A percentile compares a stretch with the other conserved stretches of the same genome.
phyloP scores from a whole-genome alignment of 2,888 invertebrate species.

The Petrophora chlorosata region DNA sequence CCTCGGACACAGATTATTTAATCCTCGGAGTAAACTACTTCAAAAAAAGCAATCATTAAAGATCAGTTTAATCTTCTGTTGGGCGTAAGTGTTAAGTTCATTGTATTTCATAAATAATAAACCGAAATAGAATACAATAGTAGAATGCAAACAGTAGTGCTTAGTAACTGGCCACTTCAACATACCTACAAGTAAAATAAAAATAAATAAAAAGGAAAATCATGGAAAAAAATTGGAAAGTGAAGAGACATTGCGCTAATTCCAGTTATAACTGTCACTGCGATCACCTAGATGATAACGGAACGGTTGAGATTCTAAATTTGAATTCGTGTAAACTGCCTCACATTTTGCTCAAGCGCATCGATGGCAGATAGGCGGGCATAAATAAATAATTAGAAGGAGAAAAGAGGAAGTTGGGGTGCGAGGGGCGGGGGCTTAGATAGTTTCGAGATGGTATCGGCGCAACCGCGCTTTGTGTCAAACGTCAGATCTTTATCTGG shows the following conservation, averaged over 20 bases:
- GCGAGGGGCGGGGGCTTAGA: constrained; percentile 59
- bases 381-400: constrained; percentile 83
- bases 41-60: constrained; percentile 12
- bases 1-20: too few species aligned
- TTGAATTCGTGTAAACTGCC: constrained; percentile 70
- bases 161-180: too few species aligned
- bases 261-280: constrained; percentile 54
- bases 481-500: constrained; percentile 80
- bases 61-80: constrained; percentile 41
- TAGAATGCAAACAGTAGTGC: constrained; percentile 42
- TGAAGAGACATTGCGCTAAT: constrained; percentile 49
- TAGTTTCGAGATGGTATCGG: constrained; percentile 79
- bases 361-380: constrained; percentile 78
- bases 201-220: too few species aligned
- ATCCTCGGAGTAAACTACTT: too few species aligned
- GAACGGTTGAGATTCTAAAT: constrained; percentile 63
- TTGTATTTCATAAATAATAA: constrained; percentile 3
- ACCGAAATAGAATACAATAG: too few species aligned
- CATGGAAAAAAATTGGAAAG: too few species aligned
- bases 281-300: constrained; percentile 76
- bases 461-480: constrained; percentile 83
- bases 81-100: constrained; percentile 14
- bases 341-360: constrained; percentile 76
- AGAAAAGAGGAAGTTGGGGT: constrained; percentile 64
- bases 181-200: too few species aligned